Evolutionary conservation across 2,888 invertebrate species (phyloP).

Genomic region (Pyrrhia umbra): DNA sequence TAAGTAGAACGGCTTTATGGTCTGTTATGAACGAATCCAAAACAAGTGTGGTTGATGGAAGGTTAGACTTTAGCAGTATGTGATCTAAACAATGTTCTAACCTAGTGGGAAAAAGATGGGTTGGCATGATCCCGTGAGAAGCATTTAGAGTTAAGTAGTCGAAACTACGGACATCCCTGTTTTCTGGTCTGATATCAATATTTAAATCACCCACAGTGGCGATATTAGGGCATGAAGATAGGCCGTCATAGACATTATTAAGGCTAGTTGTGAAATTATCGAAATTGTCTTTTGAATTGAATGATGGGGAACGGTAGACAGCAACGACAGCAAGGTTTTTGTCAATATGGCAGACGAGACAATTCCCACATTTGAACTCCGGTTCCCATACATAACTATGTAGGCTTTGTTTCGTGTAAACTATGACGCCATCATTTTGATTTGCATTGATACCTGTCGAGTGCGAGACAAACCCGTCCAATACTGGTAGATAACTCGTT

Average conservation of each 20-base stretch:
- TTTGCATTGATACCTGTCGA: neutral
- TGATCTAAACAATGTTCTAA: neutral
- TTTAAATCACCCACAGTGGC: neutral
- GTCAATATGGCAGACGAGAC: neutral
- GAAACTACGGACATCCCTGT: neutral
- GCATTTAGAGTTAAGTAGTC: neutral
- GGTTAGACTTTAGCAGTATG: neutral
- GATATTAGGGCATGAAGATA: neutral
- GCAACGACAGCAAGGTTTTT: neutral
- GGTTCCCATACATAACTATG: neutral
- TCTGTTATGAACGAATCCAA: no score
- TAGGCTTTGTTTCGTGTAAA: slow-evolving; percentile 6
- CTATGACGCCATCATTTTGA: slow-evolving; percentile 6
- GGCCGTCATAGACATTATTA: neutral
- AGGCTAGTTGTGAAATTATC: neutral
- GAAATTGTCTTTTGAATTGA: neutral
- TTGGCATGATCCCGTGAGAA: neutral
- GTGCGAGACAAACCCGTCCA: neutral
- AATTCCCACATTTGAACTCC: neutral
- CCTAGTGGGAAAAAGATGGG: neutral
- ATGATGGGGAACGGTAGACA: neutral
- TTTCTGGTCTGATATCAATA: no score
- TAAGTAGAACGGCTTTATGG: no score
- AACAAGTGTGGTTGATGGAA: no score
- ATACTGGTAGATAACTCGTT: neutral